Evolutionary conservation across 2,797 vertebrate genomes (phyloP).

Genomic region (Micrastur ruficollis): DNA sequence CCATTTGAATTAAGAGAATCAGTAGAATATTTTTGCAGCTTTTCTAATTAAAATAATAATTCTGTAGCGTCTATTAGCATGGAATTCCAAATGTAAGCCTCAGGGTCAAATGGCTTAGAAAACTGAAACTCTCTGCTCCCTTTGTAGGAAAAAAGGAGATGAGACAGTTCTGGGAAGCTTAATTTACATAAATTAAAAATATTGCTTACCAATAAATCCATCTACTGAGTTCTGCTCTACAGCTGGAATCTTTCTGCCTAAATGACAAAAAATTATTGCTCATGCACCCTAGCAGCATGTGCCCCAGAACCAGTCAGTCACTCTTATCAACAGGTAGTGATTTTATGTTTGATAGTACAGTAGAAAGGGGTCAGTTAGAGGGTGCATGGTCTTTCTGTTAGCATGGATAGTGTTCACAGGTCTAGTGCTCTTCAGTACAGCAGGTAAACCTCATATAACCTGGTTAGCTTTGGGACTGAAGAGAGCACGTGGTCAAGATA

Average conservation of each 20-base stretch:
- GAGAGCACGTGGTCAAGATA: neutral
- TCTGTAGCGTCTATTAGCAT: slow-evolving; percentile 11
- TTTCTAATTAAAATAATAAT: slow-evolving; percentile 61
- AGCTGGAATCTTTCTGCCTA: neutral
- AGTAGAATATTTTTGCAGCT: slow-evolving; percentile 18
- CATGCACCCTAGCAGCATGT: neutral
- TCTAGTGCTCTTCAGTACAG: neutral
- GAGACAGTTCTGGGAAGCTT: neutral
- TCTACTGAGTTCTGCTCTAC: neutral
- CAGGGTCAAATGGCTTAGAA: slow-evolving; percentile 22
- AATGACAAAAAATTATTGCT: neutral
- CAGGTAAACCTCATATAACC: neutral
- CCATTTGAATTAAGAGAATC: neutral
- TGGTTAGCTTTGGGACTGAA: neutral
- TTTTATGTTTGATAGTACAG: neutral
- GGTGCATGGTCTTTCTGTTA: neutral
- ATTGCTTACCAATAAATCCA: neutral
- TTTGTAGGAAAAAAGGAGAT: neutral
- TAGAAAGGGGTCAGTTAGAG: neutral
- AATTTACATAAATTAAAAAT: slow-evolving; percentile 21
- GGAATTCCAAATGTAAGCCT: slow-evolving; percentile 49
- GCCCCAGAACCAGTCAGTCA: neutral
- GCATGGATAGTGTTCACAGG: neutral
- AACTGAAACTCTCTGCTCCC: neutral
- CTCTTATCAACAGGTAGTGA: neutral